Base-by-base conservation (phyloP, 2,888 invertebrate genomes). In the Cantharis lateralis region DNA sequence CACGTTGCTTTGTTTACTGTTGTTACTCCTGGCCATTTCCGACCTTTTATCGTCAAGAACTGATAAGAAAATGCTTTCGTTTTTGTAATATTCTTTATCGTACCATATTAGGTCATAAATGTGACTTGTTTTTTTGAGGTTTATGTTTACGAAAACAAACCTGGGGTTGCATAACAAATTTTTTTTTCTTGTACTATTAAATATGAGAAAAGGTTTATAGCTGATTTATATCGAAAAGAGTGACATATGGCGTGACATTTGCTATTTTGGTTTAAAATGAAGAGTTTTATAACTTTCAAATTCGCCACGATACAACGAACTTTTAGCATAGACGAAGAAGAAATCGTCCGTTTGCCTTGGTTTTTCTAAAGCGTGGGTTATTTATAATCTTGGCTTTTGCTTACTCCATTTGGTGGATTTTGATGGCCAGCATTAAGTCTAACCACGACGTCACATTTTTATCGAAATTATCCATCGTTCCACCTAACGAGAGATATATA, bases 1-100 rank as follows among this genome's bases (percentile, higher is more conserved):
- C 83, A 83, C 81, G 82, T 81, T 80, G 83, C 84, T 84, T 83
- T 84, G 83, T 85, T 85, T 84, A 85, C 85, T 82, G 77, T 82
- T 81, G 80, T 80, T 80, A 80, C 75, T 80, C 80, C 80, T 78
- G 72, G 77, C 78, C 72, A 72, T 77, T 78, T 76, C 79, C 78
- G 76, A 75, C 77, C 64, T 78, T 78, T 78, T 71, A 76, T 71
- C 71, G 48, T 10, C 61, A 73, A 72, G 63, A 62, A 71, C 72
- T 66, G 74, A 78, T 76, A 76, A 74, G 73, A 70, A 69, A 61
- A 74, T 16, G 66, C 70, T 26, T 68, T 64, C 72, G 73, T 76
- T 28, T 72, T 66, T 66, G 64, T 66, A 48, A 48, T 48, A 48
- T 48, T 48, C 48, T 48, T 48, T 48, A 48, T 48, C 48, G n/a